These are phyloP conservation scores for Chunga burmeisteri DNA, from an alignment of 2,113 vertebrate species.

Conservation along the genomic window DNA sequence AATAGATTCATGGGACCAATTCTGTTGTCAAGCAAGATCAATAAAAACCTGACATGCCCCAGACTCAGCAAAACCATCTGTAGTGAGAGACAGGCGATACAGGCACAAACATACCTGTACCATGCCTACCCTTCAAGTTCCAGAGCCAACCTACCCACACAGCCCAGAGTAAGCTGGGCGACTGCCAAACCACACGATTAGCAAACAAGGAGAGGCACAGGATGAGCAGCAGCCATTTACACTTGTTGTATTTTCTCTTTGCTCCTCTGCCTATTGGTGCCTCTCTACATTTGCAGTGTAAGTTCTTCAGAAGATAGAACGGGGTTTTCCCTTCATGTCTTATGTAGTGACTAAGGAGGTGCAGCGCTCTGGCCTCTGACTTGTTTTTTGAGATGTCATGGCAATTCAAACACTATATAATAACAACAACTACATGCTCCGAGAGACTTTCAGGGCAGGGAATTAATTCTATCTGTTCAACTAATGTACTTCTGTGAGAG, in stretches of 20 bases:
- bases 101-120: constrained; percentile 6
- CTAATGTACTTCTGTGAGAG: background rate
- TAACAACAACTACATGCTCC: background rate
- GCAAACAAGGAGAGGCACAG: constrained; percentile 7
- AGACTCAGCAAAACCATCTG: background rate
- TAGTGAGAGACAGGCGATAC: background rate
- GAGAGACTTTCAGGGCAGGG: background rate
- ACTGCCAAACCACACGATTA: constrained; percentile 15
- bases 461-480: background rate
- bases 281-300: background rate
- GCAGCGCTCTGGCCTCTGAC: background rate
- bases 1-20: background rate
- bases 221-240: background rate
- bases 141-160: background rate
- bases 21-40: background rate
- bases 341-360: background rate
- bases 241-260: background rate
- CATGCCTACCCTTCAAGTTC: background rate
- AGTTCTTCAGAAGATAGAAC: background rate
- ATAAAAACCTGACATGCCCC: background rate
- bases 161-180: background rate
- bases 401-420: background rate
- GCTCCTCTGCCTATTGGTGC: background rate
- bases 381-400: background rate
- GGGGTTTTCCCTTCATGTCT: background rate